Conservation (phyloP, 2,797 vertebrate genomes). For the Arrhamphus sclerolepis region DNA sequence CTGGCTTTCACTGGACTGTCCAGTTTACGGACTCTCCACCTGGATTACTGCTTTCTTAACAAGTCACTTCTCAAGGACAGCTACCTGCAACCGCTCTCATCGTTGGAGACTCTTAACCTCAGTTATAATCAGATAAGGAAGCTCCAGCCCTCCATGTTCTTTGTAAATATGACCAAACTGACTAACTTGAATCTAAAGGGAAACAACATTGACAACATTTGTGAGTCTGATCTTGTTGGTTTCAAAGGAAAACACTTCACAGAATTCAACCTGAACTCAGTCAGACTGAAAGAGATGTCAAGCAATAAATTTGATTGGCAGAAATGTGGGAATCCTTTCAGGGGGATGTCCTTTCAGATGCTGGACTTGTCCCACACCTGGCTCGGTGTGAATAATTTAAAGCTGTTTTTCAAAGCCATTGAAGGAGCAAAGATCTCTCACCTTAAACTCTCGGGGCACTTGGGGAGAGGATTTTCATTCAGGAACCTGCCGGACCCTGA, state of each 20-base stretch:
- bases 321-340: constrained; percentile 83
- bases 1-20: constrained; percentile 80
- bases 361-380: constrained; percentile 76
- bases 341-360: constrained; percentile 69
- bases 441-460: constrained; percentile 74
- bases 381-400: constrained; percentile 48
- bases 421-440: constrained; percentile 76
- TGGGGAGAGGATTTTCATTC: constrained; percentile 83
- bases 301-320: constrained; percentile 54
- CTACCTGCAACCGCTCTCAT: constrained; percentile 81
- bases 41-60: constrained; percentile 73
- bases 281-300: constrained; percentile 24
- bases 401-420: constrained; percentile 76
- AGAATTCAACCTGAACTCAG: constrained; percentile 67
- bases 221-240: constrained; percentile 77
- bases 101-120: constrained; percentile 79
- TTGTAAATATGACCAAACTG: constrained; percentile 77
- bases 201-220: constrained; percentile 77
- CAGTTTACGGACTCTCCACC: constrained; percentile 64
- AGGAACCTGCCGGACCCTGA: constrained; percentile 83
- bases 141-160: constrained; percentile 79
- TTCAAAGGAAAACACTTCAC: constrained; percentile 79
- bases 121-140: constrained; percentile 74
- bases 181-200: constrained; percentile 69
- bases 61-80: constrained; percentile 73